Conservation (phyloP, 2,797 vertebrate genomes). For the Poecile montanus region DNA sequence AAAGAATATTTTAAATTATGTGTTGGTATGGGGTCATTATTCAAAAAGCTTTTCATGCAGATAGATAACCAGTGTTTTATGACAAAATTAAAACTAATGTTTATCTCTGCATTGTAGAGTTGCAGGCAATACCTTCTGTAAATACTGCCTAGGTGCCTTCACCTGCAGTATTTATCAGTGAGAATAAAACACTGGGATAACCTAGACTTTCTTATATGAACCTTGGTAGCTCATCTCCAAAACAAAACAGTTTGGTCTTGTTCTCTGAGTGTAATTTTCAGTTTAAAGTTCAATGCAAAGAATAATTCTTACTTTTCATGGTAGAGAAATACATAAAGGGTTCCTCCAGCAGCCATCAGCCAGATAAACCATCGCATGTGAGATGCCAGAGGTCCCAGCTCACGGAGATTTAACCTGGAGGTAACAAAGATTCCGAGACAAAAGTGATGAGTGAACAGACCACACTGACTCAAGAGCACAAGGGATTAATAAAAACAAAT, state of each 20-base stretch:
- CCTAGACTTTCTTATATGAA: not conserved
- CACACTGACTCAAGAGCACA: not conserved
- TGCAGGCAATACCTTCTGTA: not conserved
- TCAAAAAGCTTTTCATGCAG: not conserved
- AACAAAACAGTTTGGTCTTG: not conserved
- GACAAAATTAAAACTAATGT: not conserved
- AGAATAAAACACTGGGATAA: not conserved
- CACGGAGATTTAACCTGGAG: constrained; percentile 94
- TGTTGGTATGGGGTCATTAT: not conserved
- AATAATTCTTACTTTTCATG: constrained; percentile 90
- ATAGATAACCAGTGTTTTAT: not conserved
- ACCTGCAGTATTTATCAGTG: not conserved
- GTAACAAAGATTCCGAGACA: constrained; percentile 49
- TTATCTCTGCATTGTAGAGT: not conserved
- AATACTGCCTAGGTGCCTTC: not conserved
- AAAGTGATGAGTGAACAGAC: not conserved
- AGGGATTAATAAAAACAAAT: not conserved
- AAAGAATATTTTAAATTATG: not conserved
- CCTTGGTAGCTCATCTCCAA: not conserved
- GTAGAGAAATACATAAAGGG: constrained; percentile 95
- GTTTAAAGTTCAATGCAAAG: constrained; percentile 31
- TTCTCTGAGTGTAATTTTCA: not conserved
- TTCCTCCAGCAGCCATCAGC: constrained; percentile 97
- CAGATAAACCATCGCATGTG: constrained; percentile 99
- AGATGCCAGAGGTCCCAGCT: constrained; percentile 92